Conservation (phyloP, 2,888 invertebrate genomes). For the Andrena flavipes region DNA sequence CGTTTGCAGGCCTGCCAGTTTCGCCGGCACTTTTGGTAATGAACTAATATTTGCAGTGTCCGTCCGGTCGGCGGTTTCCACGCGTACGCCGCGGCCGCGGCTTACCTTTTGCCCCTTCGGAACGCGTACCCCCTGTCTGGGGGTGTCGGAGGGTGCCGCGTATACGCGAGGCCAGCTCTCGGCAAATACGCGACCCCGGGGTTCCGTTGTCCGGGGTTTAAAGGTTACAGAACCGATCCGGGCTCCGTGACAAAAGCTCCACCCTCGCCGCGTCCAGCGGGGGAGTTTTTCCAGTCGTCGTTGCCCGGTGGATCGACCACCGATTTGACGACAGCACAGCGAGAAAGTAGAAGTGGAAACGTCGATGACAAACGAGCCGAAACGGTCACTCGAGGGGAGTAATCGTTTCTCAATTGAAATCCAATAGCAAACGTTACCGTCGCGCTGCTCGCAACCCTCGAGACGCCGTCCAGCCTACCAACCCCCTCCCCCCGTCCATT, state of each 20-base stretch:
- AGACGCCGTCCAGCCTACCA: conserved; percentile 3
- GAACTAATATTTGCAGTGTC: conserved; percentile 84
- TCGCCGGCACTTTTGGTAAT: conserved; percentile 84
- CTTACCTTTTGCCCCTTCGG: conserved; percentile 46
- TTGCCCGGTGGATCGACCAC: not conserved
- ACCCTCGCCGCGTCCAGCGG: not conserved
- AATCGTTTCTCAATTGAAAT: conserved; percentile 85
- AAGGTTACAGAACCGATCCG: conserved; percentile 23
- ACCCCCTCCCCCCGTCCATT: conserved; percentile 64
- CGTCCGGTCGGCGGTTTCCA: conserved; percentile 66
- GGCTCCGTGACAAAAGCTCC: not conserved
- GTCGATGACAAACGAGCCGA: conserved; percentile 58
- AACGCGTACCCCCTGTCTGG: not conserved
- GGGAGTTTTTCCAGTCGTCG: not conserved
- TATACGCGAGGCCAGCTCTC: conserved; percentile 2
- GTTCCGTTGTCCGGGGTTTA: not conserved
- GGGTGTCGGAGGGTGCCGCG: conserved; percentile 36
- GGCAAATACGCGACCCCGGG: conserved; percentile 33
- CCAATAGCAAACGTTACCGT: conserved; percentile 74
- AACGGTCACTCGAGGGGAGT: conserved; percentile 81
- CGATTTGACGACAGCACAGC: not conserved
- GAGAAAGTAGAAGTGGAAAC: conserved; percentile 31
- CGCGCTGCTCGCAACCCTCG: conserved; percentile 33
- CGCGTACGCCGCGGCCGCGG: conserved; percentile 28
- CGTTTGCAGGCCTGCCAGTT: conserved; percentile 57